Evolutionary conservation across 2,113 vertebrate species (phyloP).

Genomic region (Sinocyclocheilus maitianheensis): DNA sequence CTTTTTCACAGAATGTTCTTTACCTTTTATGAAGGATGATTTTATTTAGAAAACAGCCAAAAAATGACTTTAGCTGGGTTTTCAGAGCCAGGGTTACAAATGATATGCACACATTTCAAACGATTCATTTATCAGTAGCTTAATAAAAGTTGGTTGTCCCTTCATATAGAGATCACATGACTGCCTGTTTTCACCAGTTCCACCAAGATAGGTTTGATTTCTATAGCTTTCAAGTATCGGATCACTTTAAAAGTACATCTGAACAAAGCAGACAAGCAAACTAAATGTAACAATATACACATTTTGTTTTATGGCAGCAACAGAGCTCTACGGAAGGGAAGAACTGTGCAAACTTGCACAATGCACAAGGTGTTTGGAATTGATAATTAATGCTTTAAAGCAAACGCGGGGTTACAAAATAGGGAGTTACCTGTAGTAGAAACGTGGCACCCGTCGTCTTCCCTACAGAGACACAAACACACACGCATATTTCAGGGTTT

Average conservation of each 20-base stretch:
- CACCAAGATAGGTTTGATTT: background rate
- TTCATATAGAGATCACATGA: background rate
- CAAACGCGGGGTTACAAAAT: background rate
- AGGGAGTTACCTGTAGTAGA: background rate
- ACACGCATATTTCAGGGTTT: slow-evolving; percentile 30
- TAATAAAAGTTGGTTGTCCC: background rate
- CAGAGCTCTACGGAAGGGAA: background rate
- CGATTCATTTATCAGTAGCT: background rate
- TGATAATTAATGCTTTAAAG: slow-evolving; percentile 11
- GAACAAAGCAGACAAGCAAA: background rate
- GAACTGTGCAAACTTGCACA: background rate
- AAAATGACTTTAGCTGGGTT: too few species aligned
- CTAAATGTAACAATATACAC: background rate
- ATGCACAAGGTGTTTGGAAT: background rate
- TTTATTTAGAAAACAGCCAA: too few species aligned
- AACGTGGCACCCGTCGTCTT: background rate
- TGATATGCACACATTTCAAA: background rate
- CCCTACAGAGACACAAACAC: background rate
- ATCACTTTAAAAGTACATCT: background rate
- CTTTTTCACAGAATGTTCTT: too few species aligned
- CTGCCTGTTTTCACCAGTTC: background rate
- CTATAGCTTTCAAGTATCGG: background rate
- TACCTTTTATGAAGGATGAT: too few species aligned
- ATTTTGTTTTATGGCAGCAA: background rate
- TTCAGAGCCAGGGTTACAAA: too few species aligned